Conservation (phyloP, 2,113 vertebrate species). For the Asarcornis scutulata region DNA sequence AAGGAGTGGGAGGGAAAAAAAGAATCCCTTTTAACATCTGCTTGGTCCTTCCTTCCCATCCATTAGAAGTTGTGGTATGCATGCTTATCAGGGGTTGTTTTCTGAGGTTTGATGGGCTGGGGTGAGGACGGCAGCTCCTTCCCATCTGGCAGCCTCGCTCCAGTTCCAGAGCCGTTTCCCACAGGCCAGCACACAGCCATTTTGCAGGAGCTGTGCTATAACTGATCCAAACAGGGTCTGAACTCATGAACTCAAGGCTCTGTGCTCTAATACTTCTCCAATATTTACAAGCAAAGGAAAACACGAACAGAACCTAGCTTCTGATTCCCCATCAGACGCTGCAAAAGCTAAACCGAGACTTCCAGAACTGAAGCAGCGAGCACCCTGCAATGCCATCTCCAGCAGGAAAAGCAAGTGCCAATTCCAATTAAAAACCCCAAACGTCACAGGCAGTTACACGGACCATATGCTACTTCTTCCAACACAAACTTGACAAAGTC, state of each 20-base stretch:
- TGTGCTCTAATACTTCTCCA: not conserved
- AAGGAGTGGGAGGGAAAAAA: not conserved
- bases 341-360: not conserved
- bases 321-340: not conserved
- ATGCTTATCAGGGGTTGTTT: not conserved
- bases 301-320: not conserved
- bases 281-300: not conserved
- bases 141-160: not conserved
- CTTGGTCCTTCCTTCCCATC: not conserved
- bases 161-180: not conserved
- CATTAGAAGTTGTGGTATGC: accelerated
- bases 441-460: slow-evolving; percentile 15
- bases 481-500: slow-evolving; percentile 57
- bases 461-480: slow-evolving; percentile 63
- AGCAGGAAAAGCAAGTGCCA: not conserved
- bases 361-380: not conserved
- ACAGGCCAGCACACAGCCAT: not conserved
- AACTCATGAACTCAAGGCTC: not conserved
- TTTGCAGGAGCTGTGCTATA: not conserved
- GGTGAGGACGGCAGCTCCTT: not conserved
- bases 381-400: not conserved
- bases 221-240: not conserved
- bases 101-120: not conserved
- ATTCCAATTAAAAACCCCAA: not conserved
- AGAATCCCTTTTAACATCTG: not conserved